Evolutionary conservation across 2,797 vertebrate species (phyloP), one percentile per base, ranked within the genome.

Genomic region (Craterocephalus amniculus): DNA sequence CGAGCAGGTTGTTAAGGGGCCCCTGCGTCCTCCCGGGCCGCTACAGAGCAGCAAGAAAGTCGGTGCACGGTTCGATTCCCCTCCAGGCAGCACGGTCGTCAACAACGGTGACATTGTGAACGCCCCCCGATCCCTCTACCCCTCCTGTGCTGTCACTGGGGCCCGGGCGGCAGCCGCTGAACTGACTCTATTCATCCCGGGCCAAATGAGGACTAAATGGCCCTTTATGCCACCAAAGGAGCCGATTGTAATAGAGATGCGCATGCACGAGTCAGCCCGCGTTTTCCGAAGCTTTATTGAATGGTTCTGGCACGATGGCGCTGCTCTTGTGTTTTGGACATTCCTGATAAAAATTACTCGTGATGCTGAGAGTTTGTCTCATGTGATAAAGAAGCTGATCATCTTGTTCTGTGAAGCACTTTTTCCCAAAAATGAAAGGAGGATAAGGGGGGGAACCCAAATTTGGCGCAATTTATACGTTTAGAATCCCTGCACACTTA

Each of bases 21-120:
- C 94, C 91, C 81, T 69, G 89, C 91, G 91, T 93, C 91, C 92
- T 92, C 91, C 91, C 88, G 85, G 87, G 84, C 87, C 76, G 91
- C 93, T 94, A 88, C 93, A 93, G 93, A 96, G 95, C 78, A 95
- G 94, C 95, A 95, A 93, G 91, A 95, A 95, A 94, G 95, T 90
- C 84, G 88, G 86, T 85, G 85, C 80, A 81, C 93, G 95, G 95
- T 95, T 95, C 94, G 95, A 92, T 91, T 27, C 68, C 67, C 66
- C 64, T 35, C 67, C 58, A 78, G 89, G 93, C 90, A 73, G 69
- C 93, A 93, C 90, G 93, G 94, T 94, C 63, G 92, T 93, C 94
- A 95, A 97, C 96, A 97, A 96, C 95, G 92, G 94, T 90, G 92
- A 93, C 94, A 96, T 97, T 97, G 96, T 97, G 93, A 91, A 92